phyloP scores from a whole-genome alignment of 2,888 invertebrate species.

The Synanthedon tipuliformis region DNA sequence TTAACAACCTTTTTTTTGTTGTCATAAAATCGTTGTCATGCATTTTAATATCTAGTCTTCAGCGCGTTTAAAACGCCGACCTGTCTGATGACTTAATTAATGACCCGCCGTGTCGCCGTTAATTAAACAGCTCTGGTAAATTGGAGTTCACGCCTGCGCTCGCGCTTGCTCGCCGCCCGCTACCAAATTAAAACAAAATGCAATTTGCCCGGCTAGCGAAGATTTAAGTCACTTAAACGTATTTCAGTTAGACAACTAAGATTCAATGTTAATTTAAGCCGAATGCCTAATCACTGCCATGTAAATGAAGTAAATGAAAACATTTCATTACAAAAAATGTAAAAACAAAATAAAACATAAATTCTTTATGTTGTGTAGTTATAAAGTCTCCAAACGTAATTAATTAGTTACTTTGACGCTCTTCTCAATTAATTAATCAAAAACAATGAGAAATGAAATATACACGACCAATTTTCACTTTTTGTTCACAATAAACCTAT shows the following conservation, averaged over 20 bases:
- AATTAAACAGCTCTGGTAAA: conserved; percentile 64
- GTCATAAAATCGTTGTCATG: conserved; percentile 26
- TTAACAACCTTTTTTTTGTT: neutral
- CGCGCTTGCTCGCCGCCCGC: conserved; percentile 15
- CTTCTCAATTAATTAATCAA: too few species aligned
- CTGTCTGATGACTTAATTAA: conserved; percentile 68
- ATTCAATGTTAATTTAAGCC: too few species aligned
- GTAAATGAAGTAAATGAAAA: too few species aligned
- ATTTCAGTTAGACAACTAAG: too few species aligned
- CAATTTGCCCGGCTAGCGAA: conserved; percentile 30
- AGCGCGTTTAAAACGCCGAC: conserved; percentile 35
- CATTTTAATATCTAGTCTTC: conserved; percentile 45
- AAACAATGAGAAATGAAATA: neutral
- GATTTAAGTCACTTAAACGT: too few species aligned
- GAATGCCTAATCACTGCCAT: too few species aligned
- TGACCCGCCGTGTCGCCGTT: conserved; percentile 60
- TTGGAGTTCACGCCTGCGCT: conserved; percentile 49
- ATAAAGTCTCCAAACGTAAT: too few species aligned
- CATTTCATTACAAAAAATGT: too few species aligned
- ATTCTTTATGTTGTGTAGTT: too few species aligned
- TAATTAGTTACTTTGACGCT: too few species aligned
- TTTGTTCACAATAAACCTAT: neutral
- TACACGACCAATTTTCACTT: neutral
- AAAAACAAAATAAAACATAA: too few species aligned
- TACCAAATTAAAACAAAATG: conserved; percentile 58